These are phyloP conservation scores for Micrasema longulum DNA, from an alignment of 1,140 invertebrate genomes.

Conservation along the genomic window DNA sequence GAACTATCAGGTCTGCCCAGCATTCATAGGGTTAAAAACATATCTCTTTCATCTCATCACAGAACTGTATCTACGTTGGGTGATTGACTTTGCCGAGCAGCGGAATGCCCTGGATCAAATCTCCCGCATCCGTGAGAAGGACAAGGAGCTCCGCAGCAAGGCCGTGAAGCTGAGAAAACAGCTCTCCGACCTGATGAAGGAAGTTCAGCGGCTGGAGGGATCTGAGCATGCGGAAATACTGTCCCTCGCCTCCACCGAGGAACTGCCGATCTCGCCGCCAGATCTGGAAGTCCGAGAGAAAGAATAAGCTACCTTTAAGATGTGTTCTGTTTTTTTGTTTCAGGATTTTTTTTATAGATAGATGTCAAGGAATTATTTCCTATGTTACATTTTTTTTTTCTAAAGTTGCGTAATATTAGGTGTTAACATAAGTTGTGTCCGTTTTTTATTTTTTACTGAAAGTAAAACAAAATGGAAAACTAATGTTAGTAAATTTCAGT, in stretches of 20 bases:
- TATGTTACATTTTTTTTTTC: too few relatives aligned
- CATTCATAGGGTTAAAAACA: too few relatives aligned
- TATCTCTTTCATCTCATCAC: background rate
- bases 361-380: too few relatives aligned
- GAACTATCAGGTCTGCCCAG: too few relatives aligned
- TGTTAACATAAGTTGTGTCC: too few relatives aligned
- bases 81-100: slow-evolving; percentile 70
- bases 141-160: slow-evolving; percentile 71
- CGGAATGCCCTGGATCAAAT: slow-evolving; percentile 68
- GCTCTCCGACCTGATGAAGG: slow-evolving; percentile 64
- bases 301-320: slow-evolving; percentile 39
- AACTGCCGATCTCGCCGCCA: slow-evolving; percentile 36
- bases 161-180: slow-evolving; percentile 67
- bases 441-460: too few relatives aligned
- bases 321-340: too few relatives aligned
- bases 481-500: too few relatives aligned
- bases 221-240: slow-evolving; percentile 28
- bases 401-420: too few relatives aligned
- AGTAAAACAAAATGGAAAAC: too few relatives aligned
- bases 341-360: too few relatives aligned
- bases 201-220: slow-evolving; percentile 54
- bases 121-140: slow-evolving; percentile 67
- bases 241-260: slow-evolving; percentile 33
- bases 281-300: slow-evolving; percentile 45
- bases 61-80: slow-evolving; percentile 75